Base-by-base conservation (phyloP, 2,888 invertebrate genomes). In the Hermodice carunculata region DNA sequence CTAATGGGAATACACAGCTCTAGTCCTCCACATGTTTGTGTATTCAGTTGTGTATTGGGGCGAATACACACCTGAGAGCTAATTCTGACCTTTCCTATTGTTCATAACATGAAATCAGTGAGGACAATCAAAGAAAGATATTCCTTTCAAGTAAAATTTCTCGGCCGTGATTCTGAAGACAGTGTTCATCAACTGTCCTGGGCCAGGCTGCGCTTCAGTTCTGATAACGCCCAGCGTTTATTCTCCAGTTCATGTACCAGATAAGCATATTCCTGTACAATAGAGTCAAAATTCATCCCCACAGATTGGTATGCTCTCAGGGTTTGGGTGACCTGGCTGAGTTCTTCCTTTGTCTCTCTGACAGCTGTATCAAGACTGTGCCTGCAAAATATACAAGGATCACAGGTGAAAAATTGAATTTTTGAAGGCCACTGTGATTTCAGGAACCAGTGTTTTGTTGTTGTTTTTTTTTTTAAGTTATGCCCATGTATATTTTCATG, bases 241-340 rank as follows among this genome's bases (percentile, higher is more conserved):
- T 81, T 83, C 49, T 83, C 82, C 11, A 81, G 66, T 59, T 84
- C 81, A 19, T 74, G 71, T 46, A 72, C 71, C 22, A 84, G 63
- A 53, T 72, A 63, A 5, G 77, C 75, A 64, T 75, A 82, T 61
- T 84, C 80, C 31, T 76, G 63, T 0, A 81, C 81, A 29, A 83
- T 66, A 2, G 64, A 61, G 40, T 78, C 77, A 69, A 83, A 84
- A 6, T 78, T 81, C 64, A 73, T 73, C 1, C 84, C 84, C 0
- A 83, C 73, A 24, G 79, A 67, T 51, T 80, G 75, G 58, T 82
- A 84, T 0, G 80, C 73, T 17, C 75, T 68, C 24, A 84, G 63
- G 2, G 79, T 73, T 54, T 81, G 76, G 28, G 70, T 62, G 17
- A 76, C 71, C 42, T 75, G 71, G 0, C 62, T 57, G 24, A 76